Conservation (phyloP, 1,140 invertebrate genomes). For the Phocides pigmalion region DNA sequence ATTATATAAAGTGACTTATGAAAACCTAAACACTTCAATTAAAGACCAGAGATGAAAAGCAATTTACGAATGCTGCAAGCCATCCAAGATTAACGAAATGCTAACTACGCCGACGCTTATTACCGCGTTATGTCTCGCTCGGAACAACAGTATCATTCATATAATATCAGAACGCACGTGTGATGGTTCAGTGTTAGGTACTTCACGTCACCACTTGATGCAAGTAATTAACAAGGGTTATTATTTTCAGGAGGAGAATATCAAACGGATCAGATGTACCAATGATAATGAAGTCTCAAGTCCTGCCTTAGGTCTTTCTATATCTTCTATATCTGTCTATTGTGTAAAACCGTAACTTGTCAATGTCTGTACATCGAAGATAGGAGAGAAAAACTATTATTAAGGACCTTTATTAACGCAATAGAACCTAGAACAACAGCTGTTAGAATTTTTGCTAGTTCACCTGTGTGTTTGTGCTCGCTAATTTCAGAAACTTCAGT, state of each 20-base stretch:
- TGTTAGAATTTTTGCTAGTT: too few species aligned
- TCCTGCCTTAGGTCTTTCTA: too few species aligned
- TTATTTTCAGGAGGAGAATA: conserved; percentile 12
- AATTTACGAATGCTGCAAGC: conserved; percentile 6
- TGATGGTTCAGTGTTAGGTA: background rate
- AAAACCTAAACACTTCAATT: conserved; percentile 10
- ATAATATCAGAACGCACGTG: conserved; percentile 15
- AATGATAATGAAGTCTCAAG: background rate
- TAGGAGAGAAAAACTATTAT: too few species aligned
- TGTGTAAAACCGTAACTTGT: too few species aligned
- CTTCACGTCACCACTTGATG: conserved; percentile 2
- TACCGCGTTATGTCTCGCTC: background rate
- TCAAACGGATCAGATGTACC: background rate
- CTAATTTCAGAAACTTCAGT: too few species aligned
- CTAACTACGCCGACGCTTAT: background rate
- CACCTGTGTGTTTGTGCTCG: too few species aligned
- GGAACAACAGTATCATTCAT: conserved; percentile 23
- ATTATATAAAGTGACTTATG: background rate
- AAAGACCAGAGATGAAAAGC: conserved; percentile 10
- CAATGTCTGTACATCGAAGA: too few species aligned
- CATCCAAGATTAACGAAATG: conserved; percentile 7
- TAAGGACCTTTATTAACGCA: too few species aligned
- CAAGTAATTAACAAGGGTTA: background rate
- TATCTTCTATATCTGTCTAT: too few species aligned
- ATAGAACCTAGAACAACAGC: too few species aligned